Evolutionary conservation across 2,888 invertebrate genomes (phyloP).

Genomic region (Eledona agricola): DNA sequence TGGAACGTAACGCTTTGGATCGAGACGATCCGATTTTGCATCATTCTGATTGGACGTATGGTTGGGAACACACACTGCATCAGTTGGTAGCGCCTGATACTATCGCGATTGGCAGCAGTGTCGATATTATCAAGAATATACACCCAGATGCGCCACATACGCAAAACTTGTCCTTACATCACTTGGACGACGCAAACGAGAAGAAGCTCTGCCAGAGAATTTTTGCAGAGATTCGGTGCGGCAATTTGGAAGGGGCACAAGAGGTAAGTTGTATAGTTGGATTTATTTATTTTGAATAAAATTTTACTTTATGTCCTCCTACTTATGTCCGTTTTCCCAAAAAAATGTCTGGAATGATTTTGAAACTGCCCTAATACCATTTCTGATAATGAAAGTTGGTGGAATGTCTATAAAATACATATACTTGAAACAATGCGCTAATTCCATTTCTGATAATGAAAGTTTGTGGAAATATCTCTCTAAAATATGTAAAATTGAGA

Average conservation of each 20-base stretch:
- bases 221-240: conserved; percentile 83
- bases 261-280: conserved; percentile 58
- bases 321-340: too few species aligned
- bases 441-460: too few species aligned
- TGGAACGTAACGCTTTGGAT: conserved; percentile 82
- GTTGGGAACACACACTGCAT: conserved; percentile 93
- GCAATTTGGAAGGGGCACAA: conserved; percentile 85
- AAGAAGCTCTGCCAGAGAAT: conserved; percentile 68
- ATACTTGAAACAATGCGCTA: too few species aligned
- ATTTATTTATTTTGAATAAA: too few species aligned
- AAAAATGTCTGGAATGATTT: too few species aligned
- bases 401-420: too few species aligned
- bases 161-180: conserved; percentile 81
- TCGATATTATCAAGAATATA: conserved; percentile 72
- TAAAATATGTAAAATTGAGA: too few species aligned
- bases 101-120: conserved; percentile 68
- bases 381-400: too few species aligned
- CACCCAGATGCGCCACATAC: conserved; percentile 92
- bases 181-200: conserved; percentile 88
- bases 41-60: conserved; percentile 83
- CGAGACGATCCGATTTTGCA: conserved; percentile 67
- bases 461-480: too few species aligned
- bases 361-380: too few species aligned
- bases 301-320: too few species aligned
- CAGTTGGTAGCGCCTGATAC: conserved; percentile 68